Evolutionary conservation across 2,888 invertebrate species (phyloP).

Genomic region (Epirrita christyi): DNA sequence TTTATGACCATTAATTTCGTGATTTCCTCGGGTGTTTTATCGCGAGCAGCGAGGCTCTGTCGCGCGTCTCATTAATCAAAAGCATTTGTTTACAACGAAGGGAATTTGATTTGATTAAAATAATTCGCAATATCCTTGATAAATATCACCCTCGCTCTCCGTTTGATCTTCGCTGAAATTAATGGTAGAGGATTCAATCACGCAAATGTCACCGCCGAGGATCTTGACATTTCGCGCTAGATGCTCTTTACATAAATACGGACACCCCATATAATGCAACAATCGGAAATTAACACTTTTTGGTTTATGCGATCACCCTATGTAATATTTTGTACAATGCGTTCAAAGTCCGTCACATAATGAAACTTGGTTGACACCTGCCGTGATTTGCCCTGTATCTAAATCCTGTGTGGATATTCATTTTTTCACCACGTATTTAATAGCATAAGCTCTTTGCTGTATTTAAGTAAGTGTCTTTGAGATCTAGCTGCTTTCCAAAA

Average conservation of each 20-base stretch:
- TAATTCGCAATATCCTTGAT: conserved; percentile 85
- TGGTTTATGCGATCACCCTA: conserved; percentile 16
- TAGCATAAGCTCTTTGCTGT: too few species aligned
- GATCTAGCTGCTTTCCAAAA: neutral
- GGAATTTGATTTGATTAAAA: conserved; percentile 85
- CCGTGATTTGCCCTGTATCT: too few species aligned
- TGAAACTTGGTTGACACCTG: neutral
- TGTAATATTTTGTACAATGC: neutral
- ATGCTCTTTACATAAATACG: conserved; percentile 34
- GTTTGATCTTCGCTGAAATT: conserved; percentile 83
- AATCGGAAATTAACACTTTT: conserved; percentile 21
- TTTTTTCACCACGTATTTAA: too few species aligned
- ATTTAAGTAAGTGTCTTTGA: neutral
- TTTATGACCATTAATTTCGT: conserved; percentile 85
- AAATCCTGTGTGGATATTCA: too few species aligned
- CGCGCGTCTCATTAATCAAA: conserved; percentile 85
- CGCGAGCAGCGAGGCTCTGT: conserved; percentile 81
- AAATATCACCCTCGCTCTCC: conserved; percentile 84
- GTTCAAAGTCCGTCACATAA: neutral
- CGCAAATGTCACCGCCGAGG: conserved; percentile 70
- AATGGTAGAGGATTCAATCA: conserved; percentile 84
- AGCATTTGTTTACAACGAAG: conserved; percentile 85
- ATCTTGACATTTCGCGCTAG: conserved; percentile 55
- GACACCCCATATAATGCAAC: conserved; percentile 21
- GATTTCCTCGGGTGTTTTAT: conserved; percentile 83